A percentile compares a stretch with the other conserved stretches of the same genome.
These are phyloP conservation scores for Cinclus cinclus DNA, from an alignment of 2,113 vertebrate genomes.

Conservation along the genomic window DNA sequence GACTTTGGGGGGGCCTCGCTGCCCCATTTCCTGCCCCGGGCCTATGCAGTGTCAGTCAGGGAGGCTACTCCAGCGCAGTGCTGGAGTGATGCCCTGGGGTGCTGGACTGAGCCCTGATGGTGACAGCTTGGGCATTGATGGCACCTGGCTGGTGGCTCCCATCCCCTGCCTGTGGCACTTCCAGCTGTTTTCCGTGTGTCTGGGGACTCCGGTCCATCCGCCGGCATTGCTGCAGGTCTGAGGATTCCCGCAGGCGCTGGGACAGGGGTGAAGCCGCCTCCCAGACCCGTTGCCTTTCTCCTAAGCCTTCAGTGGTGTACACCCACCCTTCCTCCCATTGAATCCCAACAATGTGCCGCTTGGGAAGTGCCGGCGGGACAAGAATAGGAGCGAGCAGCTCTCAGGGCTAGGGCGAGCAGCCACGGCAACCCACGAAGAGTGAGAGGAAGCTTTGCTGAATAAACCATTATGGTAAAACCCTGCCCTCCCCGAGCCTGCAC, in stretches of 20 bases:
- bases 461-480: neutral
- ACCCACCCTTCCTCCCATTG: constrained; percentile 68
- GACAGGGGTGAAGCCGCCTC: neutral
- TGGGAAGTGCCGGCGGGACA: neutral
- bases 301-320: neutral
- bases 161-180: neutral
- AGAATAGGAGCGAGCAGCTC: constrained; percentile 26
- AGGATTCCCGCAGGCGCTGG: neutral
- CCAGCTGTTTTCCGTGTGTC: neutral
- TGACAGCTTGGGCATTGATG: neutral
- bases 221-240: neutral
- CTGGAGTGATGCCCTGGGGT: neutral
- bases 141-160: neutral
- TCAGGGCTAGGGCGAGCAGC: neutral
- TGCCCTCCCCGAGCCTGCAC: neutral
- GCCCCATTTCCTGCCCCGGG: constrained; percentile 24
- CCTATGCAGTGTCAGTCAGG: accelerated
- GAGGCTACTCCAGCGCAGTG: accelerated
- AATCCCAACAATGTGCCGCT: constrained; percentile 62
- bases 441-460: constrained; percentile 29
- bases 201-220: accelerated
- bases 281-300: neutral
- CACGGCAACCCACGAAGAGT: accelerated
- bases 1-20: neutral
- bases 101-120: neutral